Evolutionary conservation across 2,113 vertebrate species (phyloP).

Genomic region (Ahaetulla prasina): DNA sequence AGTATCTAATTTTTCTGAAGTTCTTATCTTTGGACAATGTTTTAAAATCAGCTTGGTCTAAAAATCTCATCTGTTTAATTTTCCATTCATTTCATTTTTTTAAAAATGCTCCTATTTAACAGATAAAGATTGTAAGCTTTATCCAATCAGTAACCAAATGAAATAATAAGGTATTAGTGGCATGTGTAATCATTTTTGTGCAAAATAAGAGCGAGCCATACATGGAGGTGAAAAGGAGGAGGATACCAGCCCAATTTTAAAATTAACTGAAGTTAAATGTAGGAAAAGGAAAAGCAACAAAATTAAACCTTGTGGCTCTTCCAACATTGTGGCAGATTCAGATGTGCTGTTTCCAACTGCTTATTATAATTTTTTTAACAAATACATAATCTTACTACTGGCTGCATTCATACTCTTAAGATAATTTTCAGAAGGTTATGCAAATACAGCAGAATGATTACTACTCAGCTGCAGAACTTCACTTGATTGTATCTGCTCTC

Average conservation of each 20-base stretch:
- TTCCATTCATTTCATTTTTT: slow-evolving; percentile 53
- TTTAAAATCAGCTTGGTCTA: slow-evolving; percentile 5
- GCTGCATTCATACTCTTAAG: slow-evolving; percentile 21
- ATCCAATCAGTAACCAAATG: slow-evolving; percentile 31
- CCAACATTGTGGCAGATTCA: slow-evolving; percentile 33
- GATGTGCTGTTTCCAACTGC: slow-evolving; percentile 18
- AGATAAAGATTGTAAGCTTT: slow-evolving; percentile 48
- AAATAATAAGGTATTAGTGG: slow-evolving; percentile 46
- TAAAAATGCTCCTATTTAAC: slow-evolving; percentile 49
- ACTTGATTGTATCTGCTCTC: slow-evolving; percentile 43
- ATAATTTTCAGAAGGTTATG: slow-evolving; percentile 11
- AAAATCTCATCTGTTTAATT: slow-evolving; percentile 55
- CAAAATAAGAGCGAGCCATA: not conserved
- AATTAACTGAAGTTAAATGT: slow-evolving; percentile 51
- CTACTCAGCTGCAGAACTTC: not conserved
- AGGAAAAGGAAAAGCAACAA: slow-evolving; percentile 25
- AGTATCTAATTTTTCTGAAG: slow-evolving; percentile 38
- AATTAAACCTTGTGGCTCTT: slow-evolving; percentile 43
- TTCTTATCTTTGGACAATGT: slow-evolving; percentile 46
- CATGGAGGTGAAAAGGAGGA: not conserved
- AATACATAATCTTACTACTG: slow-evolving; percentile 37
- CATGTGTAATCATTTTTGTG: slow-evolving; percentile 42
- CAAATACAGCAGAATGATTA: slow-evolving; percentile 37
- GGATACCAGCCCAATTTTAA: slow-evolving; percentile 37
- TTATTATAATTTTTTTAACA: slow-evolving; percentile 37